Base-by-base conservation (phyloP, 2,888 invertebrate species). In the Incurvaria masculella region DNA sequence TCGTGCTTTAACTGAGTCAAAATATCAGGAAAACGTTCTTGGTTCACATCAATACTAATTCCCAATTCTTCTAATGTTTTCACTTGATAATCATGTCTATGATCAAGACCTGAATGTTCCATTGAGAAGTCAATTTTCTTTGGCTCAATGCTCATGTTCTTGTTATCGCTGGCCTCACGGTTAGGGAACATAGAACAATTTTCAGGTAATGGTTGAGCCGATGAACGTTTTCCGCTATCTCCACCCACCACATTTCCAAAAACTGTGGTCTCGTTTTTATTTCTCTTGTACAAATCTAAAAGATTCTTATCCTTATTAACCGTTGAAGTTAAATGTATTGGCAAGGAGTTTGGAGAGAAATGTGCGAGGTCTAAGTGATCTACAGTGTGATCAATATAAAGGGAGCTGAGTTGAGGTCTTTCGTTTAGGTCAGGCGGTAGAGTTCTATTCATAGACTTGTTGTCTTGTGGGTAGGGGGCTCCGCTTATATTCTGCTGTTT, bases 31-130 rank as follows among this genome's bases (percentile, higher is more conserved):
- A 72, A 74, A 52, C 72, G 71, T 53, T 73, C 69, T 55, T 74
- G 72, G 53, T 62, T 70, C 1, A 75, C 56, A 42, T 78, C 71
- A 45, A 85, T 58, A 1, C 65, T 66, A 43, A 81, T 69, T 3
- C 86, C 72, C 40, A 83, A 68, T 42, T 80, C 72, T 55, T 81
- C 72, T 10, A 81, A 71, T 27, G 82, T 81, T 2, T 73, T 71
- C 47, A 83, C 75, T 46, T 72, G 71, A 11, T 43, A 14, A 26
- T 72, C 69, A 23, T 68, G 59, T 56, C 62, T 71, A 49, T 74
- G 72, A 49, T 76, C 72, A 5, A 61, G 52, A 14, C 3, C 11
- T 0, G 66, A 63, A 0, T 65, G 58, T 58, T 73, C 73, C 6
- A 72, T 42, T 1, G 75, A 78, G 56, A 79, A 78, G 55, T 78